phyloP scores from a whole-genome alignment of 2,113 vertebrate species.

The Microtus pennsylvanicus region DNA sequence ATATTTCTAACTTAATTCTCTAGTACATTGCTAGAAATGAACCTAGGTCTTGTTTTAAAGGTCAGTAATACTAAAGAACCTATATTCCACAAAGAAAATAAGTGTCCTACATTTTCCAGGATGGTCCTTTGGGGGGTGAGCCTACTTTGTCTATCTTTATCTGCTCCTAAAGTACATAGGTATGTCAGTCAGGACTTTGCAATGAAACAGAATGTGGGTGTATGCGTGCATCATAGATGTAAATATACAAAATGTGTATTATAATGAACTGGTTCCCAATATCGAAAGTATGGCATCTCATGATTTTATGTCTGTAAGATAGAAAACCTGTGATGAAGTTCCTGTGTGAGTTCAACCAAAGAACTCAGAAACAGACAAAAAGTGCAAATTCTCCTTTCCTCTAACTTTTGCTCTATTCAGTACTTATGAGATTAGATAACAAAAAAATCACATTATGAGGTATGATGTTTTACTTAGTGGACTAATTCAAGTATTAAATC shows the following conservation, averaged over 20 bases:
- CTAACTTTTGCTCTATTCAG: too few relatives aligned
- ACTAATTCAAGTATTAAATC: too few relatives aligned
- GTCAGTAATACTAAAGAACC: background rate
- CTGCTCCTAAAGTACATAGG: background rate
- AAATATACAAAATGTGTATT: background rate
- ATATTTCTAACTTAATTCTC: slow-evolving; percentile 1
- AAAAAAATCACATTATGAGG: too few relatives aligned
- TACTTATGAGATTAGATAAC: too few relatives aligned
- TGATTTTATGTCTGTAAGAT: too few relatives aligned
- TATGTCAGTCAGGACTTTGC: background rate
- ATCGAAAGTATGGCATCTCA: background rate
- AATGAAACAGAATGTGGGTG: background rate
- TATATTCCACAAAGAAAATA: background rate
- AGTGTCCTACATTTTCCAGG: background rate
- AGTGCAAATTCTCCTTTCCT: too few relatives aligned
- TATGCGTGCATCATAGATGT: background rate
- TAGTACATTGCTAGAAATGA: background rate
- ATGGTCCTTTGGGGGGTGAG: background rate
- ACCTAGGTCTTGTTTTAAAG: background rate
- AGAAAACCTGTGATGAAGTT: too few relatives aligned
- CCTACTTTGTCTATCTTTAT: background rate
- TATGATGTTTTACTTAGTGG: too few relatives aligned
- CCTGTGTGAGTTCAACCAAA: too few relatives aligned
- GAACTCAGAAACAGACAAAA: too few relatives aligned
- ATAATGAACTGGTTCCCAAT: background rate